A percentile compares a stretch with the other conserved stretches of the same genome.
Evolutionary conservation across 2,888 invertebrate genomes (phyloP).

Genomic region (Habroteleia sp.): DNA sequence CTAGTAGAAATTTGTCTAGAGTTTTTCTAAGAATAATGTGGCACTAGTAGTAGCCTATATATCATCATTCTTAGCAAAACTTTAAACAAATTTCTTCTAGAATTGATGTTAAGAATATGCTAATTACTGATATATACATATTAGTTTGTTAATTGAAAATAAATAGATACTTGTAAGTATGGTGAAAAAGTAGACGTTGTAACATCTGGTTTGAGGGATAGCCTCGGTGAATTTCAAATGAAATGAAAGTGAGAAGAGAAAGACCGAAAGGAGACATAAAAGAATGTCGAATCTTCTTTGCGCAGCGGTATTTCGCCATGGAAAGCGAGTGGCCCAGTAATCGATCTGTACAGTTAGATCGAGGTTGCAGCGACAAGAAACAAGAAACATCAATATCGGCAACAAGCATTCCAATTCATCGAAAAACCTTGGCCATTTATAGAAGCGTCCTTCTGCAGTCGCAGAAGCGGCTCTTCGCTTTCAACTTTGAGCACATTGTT

Average conservation of each 20-base stretch:
- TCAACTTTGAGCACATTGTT: too few relatives aligned
- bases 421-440: slow-evolving; percentile 64
- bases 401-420: slow-evolving; percentile 50
- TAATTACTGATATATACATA: too few relatives aligned
- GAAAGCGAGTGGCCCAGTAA: slow-evolving; percentile 65
- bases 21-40: too few relatives aligned
- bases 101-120: too few relatives aligned
- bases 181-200: slow-evolving; percentile 1
- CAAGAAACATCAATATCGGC: slow-evolving; percentile 45
- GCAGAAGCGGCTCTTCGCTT: slow-evolving; percentile 8
- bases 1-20: too few relatives aligned
- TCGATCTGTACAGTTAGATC: slow-evolving; percentile 64
- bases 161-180: slow-evolving; percentile 8
- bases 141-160: too few relatives aligned
- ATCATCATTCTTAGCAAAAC: too few relatives aligned
- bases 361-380: slow-evolving; percentile 46
- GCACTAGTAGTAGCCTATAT: too few relatives aligned
- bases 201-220: slow-evolving; percentile 40
- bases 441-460: slow-evolving; percentile 59
- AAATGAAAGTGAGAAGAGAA: slow-evolving; percentile 63
- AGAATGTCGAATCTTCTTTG: slow-evolving; percentile 48
- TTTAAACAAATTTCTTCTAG: too few relatives aligned
- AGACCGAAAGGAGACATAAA: slow-evolving; percentile 40
- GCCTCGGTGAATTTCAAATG: slow-evolving; percentile 38
- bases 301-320: slow-evolving; percentile 54